Evolutionary conservation across 2,888 invertebrate genomes (phyloP).

Genomic region (Scaptodrosophila latifasciaeformis): DNA sequence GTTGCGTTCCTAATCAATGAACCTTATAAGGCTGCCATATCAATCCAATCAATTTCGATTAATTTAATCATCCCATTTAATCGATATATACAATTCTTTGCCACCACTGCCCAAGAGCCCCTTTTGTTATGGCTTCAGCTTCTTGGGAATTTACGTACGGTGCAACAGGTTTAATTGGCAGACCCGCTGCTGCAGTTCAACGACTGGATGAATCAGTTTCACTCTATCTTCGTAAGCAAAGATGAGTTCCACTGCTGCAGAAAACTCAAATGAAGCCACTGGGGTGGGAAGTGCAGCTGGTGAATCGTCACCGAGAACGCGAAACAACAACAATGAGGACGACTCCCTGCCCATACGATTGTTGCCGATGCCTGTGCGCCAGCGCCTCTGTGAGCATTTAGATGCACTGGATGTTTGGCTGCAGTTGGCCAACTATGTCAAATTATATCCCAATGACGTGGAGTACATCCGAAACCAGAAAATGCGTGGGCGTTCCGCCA

Average conservation of each 20-base stretch:
- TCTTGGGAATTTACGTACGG: too few species aligned
- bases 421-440: slow-evolving; percentile 83
- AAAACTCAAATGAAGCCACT: background rate
- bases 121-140: too few species aligned
- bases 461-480: slow-evolving; percentile 76
- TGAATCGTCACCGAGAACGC: too few species aligned
- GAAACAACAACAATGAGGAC: slow-evolving; percentile 12
- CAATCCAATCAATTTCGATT: too few species aligned
- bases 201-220: background rate
- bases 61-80: too few species aligned
- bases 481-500: slow-evolving; percentile 80
- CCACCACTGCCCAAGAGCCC: too few species aligned
- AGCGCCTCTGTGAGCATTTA: slow-evolving; percentile 84
- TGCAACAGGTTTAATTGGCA: background rate
- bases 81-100: too few species aligned
- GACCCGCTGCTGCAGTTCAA: background rate
- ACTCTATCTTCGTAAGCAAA: background rate
- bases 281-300: too few species aligned
- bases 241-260: background rate
- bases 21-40: too few species aligned
- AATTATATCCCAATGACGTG: slow-evolving; percentile 77
- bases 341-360: slow-evolving; percentile 34
- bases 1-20: too few species aligned
- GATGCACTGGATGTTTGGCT: slow-evolving; percentile 89
- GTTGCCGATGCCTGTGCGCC: slow-evolving; percentile 83